Conservation (phyloP, 2,113 vertebrate genomes). For the Cephalophus harveyi region DNA sequence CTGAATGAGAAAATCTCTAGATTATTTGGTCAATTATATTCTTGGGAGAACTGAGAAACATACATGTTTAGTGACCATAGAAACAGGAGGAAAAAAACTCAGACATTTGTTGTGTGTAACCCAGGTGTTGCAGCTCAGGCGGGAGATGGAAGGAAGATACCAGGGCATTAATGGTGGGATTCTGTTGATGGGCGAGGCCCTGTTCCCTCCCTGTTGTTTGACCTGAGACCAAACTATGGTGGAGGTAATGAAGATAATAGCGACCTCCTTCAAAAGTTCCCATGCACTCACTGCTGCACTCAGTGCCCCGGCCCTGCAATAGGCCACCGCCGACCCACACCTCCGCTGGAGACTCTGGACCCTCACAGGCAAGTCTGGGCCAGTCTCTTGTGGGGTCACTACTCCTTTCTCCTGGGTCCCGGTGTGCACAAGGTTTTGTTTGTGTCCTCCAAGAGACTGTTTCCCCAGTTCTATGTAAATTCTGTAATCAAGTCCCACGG, state of each 20-base stretch:
- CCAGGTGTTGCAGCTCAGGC: neutral
- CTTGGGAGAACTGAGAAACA: neutral
- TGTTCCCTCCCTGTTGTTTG: neutral
- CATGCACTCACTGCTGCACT: neutral
- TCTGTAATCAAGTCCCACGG: neutral
- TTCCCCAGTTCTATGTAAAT: neutral
- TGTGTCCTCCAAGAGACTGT: neutral
- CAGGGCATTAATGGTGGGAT: neutral
- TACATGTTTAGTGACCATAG: neutral
- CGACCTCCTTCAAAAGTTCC: neutral
- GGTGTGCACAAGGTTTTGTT: neutral
- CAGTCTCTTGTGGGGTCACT: neutral
- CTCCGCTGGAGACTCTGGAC: fast-evolving
- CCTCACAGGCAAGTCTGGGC: neutral
- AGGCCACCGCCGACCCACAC: neutral
- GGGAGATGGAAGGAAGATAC: neutral
- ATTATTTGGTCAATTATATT: neutral
- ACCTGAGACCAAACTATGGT: neutral
- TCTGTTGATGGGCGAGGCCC: neutral
- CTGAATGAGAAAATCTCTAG: conserved; percentile 5
- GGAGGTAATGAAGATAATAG: neutral
- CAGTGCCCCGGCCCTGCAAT: neutral
- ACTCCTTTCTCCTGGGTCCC: neutral
- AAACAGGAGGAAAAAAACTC: neutral
- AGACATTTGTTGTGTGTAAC: neutral